Conservation (phyloP, 92 coral and sea anemone species). For the Diadumene lineata region DNA sequence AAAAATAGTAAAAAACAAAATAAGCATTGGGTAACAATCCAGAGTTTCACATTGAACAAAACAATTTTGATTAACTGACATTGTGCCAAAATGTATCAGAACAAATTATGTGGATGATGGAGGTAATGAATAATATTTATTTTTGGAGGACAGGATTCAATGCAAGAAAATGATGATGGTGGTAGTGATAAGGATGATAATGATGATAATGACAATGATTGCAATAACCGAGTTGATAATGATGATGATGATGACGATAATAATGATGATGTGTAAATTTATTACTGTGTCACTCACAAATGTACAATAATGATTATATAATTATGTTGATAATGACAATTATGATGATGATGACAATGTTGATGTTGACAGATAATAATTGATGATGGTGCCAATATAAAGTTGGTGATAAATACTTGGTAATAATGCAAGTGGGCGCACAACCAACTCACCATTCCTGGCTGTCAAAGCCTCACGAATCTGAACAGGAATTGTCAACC, state of each 20-base stretch:
- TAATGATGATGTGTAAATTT: not conserved
- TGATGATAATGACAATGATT: not conserved
- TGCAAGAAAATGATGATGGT: not conserved
- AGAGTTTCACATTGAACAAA: too few relatives aligned
- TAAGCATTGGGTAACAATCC: not conserved
- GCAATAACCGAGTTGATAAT: not conserved
- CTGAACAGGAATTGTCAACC: slow-evolving; percentile 93
- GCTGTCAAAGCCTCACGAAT: slow-evolving; percentile 81
- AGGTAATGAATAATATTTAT: too few relatives aligned
- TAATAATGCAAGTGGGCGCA: too few relatives aligned
- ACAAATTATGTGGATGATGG: not conserved
- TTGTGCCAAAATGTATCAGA: too few relatives aligned
- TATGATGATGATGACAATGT: not conserved
- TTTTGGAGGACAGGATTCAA: too few relatives aligned
- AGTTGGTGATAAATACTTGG: too few relatives aligned
- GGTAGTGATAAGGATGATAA: not conserved
- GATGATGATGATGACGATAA: not conserved
- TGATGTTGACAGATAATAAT: not conserved
- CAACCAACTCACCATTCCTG: slow-evolving; percentile 72
- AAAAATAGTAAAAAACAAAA: not conserved
- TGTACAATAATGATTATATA: not conserved
- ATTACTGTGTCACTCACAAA: too few relatives aligned
- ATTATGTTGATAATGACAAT: not conserved
- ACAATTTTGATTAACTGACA: too few relatives aligned
- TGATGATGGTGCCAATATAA: not conserved